These are phyloP conservation scores for Dinocampus coccinellae DNA, from an alignment of 2,888 invertebrate genomes.

Conservation along the genomic window DNA sequence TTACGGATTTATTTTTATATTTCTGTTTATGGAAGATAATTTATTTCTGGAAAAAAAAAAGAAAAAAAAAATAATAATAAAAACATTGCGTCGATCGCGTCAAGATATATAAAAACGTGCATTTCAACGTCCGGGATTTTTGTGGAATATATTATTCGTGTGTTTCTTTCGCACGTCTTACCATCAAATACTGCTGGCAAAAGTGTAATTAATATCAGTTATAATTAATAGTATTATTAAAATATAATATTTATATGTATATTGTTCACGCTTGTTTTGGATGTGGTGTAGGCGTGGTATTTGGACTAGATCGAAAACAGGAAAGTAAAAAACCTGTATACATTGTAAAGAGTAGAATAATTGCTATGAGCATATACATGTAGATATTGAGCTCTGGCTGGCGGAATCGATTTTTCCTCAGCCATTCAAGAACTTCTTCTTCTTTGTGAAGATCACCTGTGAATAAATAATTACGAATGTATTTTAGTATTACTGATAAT, in stretches of 20 bases:
- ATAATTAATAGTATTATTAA: constrained; percentile 3
- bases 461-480: constrained; percentile 5
- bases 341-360: constrained; percentile 87
- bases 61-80: too few species aligned
- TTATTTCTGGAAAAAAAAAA: not conserved
- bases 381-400: constrained; percentile 94
- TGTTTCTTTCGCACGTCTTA: not conserved
- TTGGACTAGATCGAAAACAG: constrained; percentile 84
- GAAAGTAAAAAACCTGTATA: constrained; percentile 93
- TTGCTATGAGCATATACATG: constrained; percentile 91
- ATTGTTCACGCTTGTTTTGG: constrained; percentile 76
- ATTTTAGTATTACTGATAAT: constrained; percentile 4
- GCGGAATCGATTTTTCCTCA: constrained; percentile 91
- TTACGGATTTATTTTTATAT: not conserved
- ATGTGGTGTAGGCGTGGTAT: constrained; percentile 74
- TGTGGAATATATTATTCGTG: constrained; percentile 18
- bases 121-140: constrained; percentile 11
- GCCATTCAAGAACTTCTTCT: constrained; percentile 90
- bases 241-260: not conserved
- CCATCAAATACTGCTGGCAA: constrained; percentile 35
- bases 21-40: not conserved
- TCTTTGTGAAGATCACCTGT: constrained; percentile 86
- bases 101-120: constrained; percentile 2
- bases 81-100: not conserved
- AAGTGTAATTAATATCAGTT: constrained; percentile 26